Percentiles rank a stretch among this genome's conserved stretches.
Evolutionary conservation across 2,113 vertebrate genomes (phyloP).

Genomic region (Melanerpes aurifrons): DNA sequence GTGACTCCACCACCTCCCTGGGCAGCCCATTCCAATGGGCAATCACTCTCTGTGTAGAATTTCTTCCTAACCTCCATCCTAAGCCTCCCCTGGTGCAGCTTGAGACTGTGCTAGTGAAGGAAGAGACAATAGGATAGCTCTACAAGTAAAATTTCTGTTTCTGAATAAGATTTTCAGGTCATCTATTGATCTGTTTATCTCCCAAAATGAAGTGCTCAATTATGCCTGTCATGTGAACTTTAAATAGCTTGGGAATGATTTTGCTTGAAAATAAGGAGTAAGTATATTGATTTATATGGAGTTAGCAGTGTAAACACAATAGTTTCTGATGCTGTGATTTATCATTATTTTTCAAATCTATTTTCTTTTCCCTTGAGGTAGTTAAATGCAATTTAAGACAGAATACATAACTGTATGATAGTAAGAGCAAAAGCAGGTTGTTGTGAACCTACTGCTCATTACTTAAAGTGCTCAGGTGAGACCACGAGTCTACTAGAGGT

Average conservation of each 20-base stretch:
- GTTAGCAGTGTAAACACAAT: background rate
- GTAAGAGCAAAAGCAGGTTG: background rate
- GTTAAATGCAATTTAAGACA: background rate
- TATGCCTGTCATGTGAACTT: background rate
- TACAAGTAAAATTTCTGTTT: background rate
- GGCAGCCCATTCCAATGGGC: too few species aligned
- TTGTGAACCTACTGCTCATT: background rate
- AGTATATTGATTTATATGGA: background rate
- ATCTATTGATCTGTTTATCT: background rate
- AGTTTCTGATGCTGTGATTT: background rate
- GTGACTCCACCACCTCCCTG: too few species aligned
- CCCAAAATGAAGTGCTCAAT: background rate
- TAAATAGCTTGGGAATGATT: background rate
- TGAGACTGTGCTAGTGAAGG: too few species aligned
- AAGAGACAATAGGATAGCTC: background rate
- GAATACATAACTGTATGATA: background rate
- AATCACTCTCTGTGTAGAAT: too few species aligned
- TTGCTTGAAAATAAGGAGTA: background rate
- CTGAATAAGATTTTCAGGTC: background rate
- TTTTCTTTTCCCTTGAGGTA: background rate
- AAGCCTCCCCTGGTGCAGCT: too few species aligned
- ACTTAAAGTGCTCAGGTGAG: background rate
- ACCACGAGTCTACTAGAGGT: background rate
- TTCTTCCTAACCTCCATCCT: too few species aligned
- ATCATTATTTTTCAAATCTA: background rate